Percentiles rank a stretch among this genome's conserved stretches.
Conservation (phyloP, 2,888 invertebrate species). For the Willowsia nigromaculata region DNA sequence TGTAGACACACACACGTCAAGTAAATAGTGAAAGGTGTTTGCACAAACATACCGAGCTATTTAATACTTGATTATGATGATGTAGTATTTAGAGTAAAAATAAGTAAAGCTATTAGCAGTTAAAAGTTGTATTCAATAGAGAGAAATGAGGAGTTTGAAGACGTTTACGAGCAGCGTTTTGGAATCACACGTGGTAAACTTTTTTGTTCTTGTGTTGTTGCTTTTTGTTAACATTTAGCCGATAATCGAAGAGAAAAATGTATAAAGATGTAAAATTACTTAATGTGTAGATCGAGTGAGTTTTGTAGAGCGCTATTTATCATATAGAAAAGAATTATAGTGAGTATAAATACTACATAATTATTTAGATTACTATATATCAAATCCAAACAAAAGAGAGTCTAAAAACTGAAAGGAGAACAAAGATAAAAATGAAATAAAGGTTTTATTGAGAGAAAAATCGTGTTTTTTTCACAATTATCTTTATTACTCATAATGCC, state of each 20-base stretch:
- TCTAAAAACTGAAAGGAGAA: conserved; percentile 44
- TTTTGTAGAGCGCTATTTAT: conserved; percentile 22
- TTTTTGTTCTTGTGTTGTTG: not conserved
- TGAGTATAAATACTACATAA: not conserved
- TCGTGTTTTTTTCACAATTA: not conserved
- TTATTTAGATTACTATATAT: conserved; percentile 28
- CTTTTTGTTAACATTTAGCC: conserved; percentile 14
- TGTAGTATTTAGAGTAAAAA: not conserved
- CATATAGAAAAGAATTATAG: conserved; percentile 1
- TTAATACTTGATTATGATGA: not conserved
- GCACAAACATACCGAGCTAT: conserved; percentile 40
- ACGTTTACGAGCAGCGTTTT: not conserved
- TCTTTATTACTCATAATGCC: not conserved
- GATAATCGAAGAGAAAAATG: not conserved
- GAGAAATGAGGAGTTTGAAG: not conserved
- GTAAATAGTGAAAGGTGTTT: conserved; percentile 32
- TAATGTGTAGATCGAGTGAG: not conserved
- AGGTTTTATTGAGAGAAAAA: conserved; percentile 32
- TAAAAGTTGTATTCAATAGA: not conserved
- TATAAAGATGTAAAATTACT: not conserved
- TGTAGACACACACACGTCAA: not conserved
- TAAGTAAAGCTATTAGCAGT: not conserved
- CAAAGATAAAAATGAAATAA: conserved; percentile 41
- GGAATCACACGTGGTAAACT: not conserved
- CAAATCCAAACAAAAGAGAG: conserved; percentile 47